These are phyloP conservation scores for Nasua narica DNA, from an alignment of 2,797 vertebrate genomes.

Conservation along the genomic window DNA sequence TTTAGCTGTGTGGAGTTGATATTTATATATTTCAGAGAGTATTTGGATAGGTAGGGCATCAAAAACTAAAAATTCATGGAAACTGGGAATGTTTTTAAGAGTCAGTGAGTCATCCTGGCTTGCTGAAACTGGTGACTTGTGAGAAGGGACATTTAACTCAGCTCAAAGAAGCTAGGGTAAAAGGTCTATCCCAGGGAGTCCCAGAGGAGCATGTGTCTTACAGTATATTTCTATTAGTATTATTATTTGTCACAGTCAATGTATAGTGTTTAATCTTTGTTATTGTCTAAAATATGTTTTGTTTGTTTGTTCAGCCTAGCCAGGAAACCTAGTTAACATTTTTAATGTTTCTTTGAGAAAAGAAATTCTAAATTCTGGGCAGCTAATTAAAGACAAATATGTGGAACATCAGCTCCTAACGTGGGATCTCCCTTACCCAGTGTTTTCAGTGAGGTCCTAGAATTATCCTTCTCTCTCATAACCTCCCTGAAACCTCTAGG, in stretches of 20 bases:
- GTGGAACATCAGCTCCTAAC: neutral
- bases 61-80: neutral
- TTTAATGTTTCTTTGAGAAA: neutral
- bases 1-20: neutral
- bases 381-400: neutral
- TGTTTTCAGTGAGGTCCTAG: neutral
- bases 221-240: neutral
- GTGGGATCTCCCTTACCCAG: neutral
- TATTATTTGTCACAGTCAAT: neutral
- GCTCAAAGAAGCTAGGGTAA: neutral
- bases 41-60: neutral
- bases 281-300: slow-evolving; percentile 5
- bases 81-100: neutral
- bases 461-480: neutral
- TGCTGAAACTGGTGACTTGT: neutral
- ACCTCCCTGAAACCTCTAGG: neutral
- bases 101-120: neutral
- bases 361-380: slow-evolving; percentile 7
- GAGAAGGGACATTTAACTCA: neutral
- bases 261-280: neutral
- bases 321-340: neutral
- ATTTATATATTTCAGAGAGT: neutral
- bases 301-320: neutral
- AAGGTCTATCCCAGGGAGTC: neutral
- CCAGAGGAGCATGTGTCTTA: neutral